phyloP scores from a whole-genome alignment of 2,113 vertebrate species.

The Lophochroa leadbeateri region DNA sequence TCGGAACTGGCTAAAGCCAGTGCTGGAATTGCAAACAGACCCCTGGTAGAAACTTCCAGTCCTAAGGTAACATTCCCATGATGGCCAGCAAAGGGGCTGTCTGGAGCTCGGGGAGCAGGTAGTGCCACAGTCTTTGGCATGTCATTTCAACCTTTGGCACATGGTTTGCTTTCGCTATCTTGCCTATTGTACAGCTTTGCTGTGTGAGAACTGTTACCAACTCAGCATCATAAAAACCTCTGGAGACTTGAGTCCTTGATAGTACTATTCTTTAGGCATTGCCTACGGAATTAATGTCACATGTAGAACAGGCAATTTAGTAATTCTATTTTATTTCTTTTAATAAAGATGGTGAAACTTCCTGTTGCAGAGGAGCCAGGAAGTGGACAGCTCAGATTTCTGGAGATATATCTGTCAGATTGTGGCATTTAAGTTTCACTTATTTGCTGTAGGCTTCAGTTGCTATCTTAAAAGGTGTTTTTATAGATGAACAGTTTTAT shows the following conservation, averaged over 20 bases:
- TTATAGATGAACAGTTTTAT: background rate
- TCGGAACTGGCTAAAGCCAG: slow-evolving; percentile 57
- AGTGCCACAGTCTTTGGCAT: accelerated
- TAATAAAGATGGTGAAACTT: background rate
- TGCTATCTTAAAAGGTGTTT: background rate
- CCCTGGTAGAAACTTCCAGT: slow-evolving; percentile 55
- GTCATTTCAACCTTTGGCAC: background rate
- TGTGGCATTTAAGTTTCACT: background rate
- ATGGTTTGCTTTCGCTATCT: background rate
- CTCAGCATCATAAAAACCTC: background rate
- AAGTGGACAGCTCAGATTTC: background rate
- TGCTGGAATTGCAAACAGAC: slow-evolving; percentile 74
- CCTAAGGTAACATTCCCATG: slow-evolving; percentile 74
- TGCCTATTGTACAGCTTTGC: background rate
- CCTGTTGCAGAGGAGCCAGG: background rate
- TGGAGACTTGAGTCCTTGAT: background rate
- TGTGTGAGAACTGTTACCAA: background rate
- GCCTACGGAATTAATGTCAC: background rate
- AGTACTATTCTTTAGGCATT: background rate
- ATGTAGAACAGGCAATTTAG: background rate
- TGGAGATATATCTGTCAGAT: background rate
- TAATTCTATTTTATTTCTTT: background rate
- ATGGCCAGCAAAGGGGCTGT: background rate
- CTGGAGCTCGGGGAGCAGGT: background rate
- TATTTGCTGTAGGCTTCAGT: background rate